Evolutionary conservation across 2,797 vertebrate genomes (phyloP).

Genomic region (Manis crassicaudata): DNA sequence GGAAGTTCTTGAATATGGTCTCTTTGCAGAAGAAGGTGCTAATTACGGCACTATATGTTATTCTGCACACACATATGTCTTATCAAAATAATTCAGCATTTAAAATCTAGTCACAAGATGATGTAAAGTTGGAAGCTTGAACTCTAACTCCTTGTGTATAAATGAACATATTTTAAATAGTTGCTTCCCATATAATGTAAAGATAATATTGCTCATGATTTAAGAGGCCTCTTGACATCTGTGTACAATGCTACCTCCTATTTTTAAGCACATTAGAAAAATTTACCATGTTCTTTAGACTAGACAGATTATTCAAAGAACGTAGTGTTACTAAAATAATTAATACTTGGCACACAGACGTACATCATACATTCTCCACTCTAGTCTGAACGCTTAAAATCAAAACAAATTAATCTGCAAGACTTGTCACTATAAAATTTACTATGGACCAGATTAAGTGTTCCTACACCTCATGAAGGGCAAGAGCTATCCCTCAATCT

Average conservation of each 20-base stretch:
- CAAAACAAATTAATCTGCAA: not conserved
- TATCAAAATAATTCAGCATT: constrained; percentile 33
- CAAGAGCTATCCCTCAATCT: not conserved
- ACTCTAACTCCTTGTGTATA: not conserved
- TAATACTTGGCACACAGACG: not conserved
- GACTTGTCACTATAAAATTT: not conserved
- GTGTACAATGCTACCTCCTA: not conserved
- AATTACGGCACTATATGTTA: constrained; percentile 52
- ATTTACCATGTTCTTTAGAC: not conserved
- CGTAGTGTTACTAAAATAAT: not conserved
- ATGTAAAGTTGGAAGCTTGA: not conserved
- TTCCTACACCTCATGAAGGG: not conserved
- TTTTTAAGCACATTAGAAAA: constrained; percentile 19
- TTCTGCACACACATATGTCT: not conserved
- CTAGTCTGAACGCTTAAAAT: not conserved
- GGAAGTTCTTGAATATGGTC: constrained; percentile 64
- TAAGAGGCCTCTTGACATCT: not conserved
- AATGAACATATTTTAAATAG: not conserved
- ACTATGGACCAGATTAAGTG: not conserved
- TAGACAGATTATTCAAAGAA: not conserved
- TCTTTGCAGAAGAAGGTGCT: constrained; percentile 73
- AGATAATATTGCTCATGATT: constrained; percentile 18
- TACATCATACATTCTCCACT: not conserved
- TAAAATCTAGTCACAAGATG: constrained; percentile 22
- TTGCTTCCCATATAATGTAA: not conserved